Conservation (phyloP, 2,797 vertebrate species). For the Lacerta agilis region DNA sequence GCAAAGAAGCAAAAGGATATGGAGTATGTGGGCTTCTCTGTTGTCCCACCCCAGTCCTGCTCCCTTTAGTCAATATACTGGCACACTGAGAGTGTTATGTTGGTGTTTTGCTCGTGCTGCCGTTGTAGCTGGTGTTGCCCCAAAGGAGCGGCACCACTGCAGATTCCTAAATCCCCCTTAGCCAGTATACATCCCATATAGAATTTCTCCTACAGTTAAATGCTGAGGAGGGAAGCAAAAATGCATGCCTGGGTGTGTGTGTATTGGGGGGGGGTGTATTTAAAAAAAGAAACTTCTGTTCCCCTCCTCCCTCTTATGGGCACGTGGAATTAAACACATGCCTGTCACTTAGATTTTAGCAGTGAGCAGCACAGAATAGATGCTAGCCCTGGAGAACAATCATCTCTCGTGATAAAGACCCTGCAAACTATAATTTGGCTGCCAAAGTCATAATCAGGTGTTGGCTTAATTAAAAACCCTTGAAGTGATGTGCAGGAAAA, state of each 20-base stretch:
- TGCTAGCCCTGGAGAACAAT: slow-evolving; percentile 40
- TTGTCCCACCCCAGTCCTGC: no score
- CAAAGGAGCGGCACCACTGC: not conserved
- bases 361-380: slow-evolving; percentile 17
- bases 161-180: not conserved
- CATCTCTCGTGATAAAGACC: slow-evolving; percentile 53
- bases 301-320: not conserved
- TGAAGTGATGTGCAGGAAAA: slow-evolving; percentile 62
- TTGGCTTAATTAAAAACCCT: slow-evolving; percentile 75
- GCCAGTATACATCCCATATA: not conserved
- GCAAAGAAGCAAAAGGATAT: no score
- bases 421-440: slow-evolving; percentile 59
- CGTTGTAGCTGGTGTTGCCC: no score
- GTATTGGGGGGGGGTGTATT: not conserved
- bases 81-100: no score
- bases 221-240: not conserved
- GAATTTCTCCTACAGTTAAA: not conserved
- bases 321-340: slow-evolving; percentile 20
- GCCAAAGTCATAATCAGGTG: slow-evolving; percentile 64
- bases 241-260: no score
- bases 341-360: slow-evolving; percentile 37
- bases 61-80: no score
- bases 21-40: no score
- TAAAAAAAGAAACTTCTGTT: not conserved
- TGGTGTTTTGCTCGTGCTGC: no score